Base-by-base conservation (phyloP, 2,888 invertebrate species). In the Trichacis sp. region DNA sequence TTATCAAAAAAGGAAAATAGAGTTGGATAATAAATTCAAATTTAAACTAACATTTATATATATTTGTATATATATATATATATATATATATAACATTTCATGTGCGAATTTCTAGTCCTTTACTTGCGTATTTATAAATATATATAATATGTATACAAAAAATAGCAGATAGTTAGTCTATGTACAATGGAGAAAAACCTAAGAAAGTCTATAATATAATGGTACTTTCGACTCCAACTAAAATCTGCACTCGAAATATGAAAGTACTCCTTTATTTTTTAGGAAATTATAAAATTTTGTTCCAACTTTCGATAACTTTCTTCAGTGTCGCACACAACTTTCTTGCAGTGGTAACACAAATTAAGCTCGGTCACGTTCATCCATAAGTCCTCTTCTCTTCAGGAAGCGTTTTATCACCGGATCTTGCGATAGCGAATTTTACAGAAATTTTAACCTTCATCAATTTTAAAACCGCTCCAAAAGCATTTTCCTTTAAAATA, bases 91-190 rank as follows among this genome's bases (percentile, higher is more conserved):
- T 38, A 56, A 61, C 55, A 64, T 67, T 55, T 49, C 64, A 62
- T 72, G 71, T 73, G 71, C 72, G 70, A 3, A n/a, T n/a, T 75
- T 74, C 74, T 76, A 78, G 75, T 77, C 77, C 72, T 72, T 73
- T 68, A 33, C 68, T 68, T 74, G 74, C 70, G 72, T 56, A 53
- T 60, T 51, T 73, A 70, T 69, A 70, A 73, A 76, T 69, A 72
- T 73, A 73, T 73, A 73, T 72, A 72, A 72, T 68, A 70, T 72
- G 73, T 74, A 76, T 78, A 80, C 79, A 78, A 82, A 82, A 82
- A 81, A 81, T 82, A 82, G 76, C 81, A 74, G 77, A 77, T 75
- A 74, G 76, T 77, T 73, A 76, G 68, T 75, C 45, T 78, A 82
- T 82, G 50, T 82, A 82, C 81, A 82, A 73, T 77, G 77, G 73